Conservation (phyloP, 2,888 invertebrate species). For the Nasonovia ribisnigri region DNA sequence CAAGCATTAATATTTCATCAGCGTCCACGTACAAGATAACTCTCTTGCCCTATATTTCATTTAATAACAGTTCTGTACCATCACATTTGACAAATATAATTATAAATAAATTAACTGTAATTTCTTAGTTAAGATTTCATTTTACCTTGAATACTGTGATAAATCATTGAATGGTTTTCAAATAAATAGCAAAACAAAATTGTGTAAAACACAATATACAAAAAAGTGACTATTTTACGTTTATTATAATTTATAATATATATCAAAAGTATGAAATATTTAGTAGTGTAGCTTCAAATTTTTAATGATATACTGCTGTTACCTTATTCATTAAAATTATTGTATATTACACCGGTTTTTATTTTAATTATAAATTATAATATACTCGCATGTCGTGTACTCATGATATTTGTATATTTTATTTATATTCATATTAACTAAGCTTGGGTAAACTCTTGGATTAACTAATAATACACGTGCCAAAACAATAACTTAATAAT, state of each 20-base stretch:
- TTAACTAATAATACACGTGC: background rate
- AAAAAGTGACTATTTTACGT: background rate
- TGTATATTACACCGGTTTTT: background rate
- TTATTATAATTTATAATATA: background rate
- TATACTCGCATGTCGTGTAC: background rate
- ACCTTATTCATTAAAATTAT: background rate
- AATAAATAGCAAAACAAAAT: background rate
- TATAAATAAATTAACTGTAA: background rate
- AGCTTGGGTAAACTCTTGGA: background rate
- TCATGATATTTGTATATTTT: background rate
- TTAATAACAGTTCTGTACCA: background rate
- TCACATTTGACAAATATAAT: conserved; percentile 13
- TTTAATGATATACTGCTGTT: background rate
- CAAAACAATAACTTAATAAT: background rate
- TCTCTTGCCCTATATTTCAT: background rate
- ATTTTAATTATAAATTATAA: background rate
- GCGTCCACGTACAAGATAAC: background rate
- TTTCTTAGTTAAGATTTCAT: background rate
- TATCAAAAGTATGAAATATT: background rate
- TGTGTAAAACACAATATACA: too few species aligned
- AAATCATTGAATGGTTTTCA: background rate
- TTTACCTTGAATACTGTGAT: background rate
- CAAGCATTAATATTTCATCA: conserved; percentile 19
- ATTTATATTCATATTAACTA: background rate
- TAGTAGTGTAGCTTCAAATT: background rate